These are phyloP conservation scores for Gymnothorax javanicus DNA, from an alignment of 2,797 vertebrate species.

Conservation along the genomic window DNA sequence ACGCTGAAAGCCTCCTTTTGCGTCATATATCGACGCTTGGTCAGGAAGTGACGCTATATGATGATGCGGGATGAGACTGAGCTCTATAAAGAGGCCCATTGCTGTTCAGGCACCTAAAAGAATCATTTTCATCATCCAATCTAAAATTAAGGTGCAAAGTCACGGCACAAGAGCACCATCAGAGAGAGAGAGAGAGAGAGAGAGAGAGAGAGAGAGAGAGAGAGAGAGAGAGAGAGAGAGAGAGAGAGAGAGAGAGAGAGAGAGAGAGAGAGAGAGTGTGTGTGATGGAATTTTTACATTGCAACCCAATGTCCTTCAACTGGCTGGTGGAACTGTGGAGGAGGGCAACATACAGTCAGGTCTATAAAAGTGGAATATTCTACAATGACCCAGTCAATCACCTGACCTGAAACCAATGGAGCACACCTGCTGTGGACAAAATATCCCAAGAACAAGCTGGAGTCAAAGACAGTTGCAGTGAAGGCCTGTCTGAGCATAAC, in stretches of 20 bases:
- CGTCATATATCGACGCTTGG: too few species aligned
- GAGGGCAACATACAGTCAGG: neutral
- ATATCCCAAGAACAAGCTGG: too few species aligned
- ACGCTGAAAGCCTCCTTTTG: too few species aligned
- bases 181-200: neutral
- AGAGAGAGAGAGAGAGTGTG: neutral
- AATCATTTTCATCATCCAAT: conserved; percentile 36
- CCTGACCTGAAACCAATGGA: too few species aligned
- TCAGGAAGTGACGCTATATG: too few species aligned
- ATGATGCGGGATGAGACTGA: too few species aligned
- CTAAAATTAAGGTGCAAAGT: conserved; percentile 35
- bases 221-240: neutral
- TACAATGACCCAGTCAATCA: too few species aligned
- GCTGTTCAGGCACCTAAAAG: conserved; percentile 29
- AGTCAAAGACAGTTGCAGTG: too few species aligned
- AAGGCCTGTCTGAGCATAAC: too few species aligned
- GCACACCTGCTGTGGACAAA: too few species aligned
- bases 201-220: too few species aligned
- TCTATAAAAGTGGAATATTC: too few species aligned
- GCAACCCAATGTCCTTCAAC: conserved; percentile 11
- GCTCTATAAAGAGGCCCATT: neutral
- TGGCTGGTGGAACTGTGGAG: neutral
- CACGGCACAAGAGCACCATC: conserved; percentile 27
- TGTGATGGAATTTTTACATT: neutral
- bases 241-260: neutral